Evolutionary conservation across 2,888 invertebrate genomes (phyloP).

Genomic region (Octodonta nipae): DNA sequence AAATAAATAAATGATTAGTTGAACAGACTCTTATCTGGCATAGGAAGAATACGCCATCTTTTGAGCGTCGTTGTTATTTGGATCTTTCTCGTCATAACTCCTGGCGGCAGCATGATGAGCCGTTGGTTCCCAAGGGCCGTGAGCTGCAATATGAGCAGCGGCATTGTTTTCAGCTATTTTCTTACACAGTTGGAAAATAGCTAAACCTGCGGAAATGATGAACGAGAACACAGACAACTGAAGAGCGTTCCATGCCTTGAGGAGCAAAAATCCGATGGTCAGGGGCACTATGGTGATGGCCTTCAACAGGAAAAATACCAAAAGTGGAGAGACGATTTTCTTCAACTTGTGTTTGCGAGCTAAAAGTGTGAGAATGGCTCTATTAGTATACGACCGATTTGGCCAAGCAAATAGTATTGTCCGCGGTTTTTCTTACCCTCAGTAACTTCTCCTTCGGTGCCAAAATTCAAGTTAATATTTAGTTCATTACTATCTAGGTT

Average conservation of each 20-base stretch:
- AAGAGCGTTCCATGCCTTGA: constrained; percentile 80
- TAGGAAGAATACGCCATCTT: constrained; percentile 51
- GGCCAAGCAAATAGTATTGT: not conserved
- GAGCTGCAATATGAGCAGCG: constrained; percentile 47
- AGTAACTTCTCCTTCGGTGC: constrained; percentile 26
- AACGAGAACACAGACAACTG: constrained; percentile 82
- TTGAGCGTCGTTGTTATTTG: constrained; percentile 43
- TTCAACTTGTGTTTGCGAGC: constrained; percentile 53
- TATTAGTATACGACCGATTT: too few species aligned
- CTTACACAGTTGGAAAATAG: constrained; percentile 80
- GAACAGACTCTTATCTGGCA: constrained; percentile 5
- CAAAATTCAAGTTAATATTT: constrained; percentile 55
- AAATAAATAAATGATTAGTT: too few species aligned
- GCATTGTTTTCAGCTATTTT: constrained; percentile 72
- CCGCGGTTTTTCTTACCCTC: constrained; percentile 19
- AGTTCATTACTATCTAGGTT: constrained; percentile 63
- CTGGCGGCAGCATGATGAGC: constrained; percentile 59
- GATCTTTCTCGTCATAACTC: constrained; percentile 27
- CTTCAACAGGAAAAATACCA: constrained; percentile 73
- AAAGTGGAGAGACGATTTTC: constrained; percentile 73
- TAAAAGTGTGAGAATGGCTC: too few species aligned
- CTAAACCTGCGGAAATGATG: constrained; percentile 69
- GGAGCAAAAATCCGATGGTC: constrained; percentile 69
- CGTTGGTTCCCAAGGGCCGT: constrained; percentile 61
- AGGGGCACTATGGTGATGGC: constrained; percentile 77